These are phyloP conservation scores for Aphaenogaster floridana DNA, from an alignment of 1,140 invertebrate genomes.

Conservation along the genomic window DNA sequence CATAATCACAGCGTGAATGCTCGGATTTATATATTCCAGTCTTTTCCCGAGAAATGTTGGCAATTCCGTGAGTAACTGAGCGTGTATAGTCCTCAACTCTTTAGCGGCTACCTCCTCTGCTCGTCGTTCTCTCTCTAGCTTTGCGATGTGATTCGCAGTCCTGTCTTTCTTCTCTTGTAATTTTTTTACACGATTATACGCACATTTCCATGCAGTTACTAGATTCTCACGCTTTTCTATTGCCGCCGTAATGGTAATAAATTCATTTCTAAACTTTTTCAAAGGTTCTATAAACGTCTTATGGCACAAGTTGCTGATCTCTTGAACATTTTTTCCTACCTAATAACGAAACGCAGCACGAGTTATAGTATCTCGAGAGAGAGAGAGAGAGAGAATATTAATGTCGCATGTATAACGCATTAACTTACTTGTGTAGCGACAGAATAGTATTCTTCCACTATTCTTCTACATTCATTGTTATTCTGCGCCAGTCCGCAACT, in stretches of 20 bases:
- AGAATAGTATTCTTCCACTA: constrained; percentile 85
- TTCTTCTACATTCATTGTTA: constrained; percentile 82
- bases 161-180: constrained; percentile 84
- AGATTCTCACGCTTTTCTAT: constrained; percentile 84
- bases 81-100: constrained; percentile 82
- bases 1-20: constrained; percentile 84
- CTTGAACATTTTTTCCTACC: constrained; percentile 83
- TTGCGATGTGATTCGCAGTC: constrained; percentile 83
- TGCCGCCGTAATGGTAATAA: constrained; percentile 78
- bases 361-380: background rate
- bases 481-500: constrained; percentile 81
- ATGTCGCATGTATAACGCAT: background rate
- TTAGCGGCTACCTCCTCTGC: constrained; percentile 78
- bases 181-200: constrained; percentile 81
- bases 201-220: constrained; percentile 80
- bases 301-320: constrained; percentile 76
- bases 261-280: constrained; percentile 84
- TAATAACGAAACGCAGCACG: constrained; percentile 38
- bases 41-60: constrained; percentile 83
- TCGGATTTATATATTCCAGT: constrained; percentile 84
- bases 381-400: background rate
- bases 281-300: constrained; percentile 85
- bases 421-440: constrained; percentile 83
- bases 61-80: constrained; percentile 80
- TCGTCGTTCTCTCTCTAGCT: constrained; percentile 83